Base-by-base conservation (phyloP, 2,888 invertebrate genomes). In the Machimus atricapillus region DNA sequence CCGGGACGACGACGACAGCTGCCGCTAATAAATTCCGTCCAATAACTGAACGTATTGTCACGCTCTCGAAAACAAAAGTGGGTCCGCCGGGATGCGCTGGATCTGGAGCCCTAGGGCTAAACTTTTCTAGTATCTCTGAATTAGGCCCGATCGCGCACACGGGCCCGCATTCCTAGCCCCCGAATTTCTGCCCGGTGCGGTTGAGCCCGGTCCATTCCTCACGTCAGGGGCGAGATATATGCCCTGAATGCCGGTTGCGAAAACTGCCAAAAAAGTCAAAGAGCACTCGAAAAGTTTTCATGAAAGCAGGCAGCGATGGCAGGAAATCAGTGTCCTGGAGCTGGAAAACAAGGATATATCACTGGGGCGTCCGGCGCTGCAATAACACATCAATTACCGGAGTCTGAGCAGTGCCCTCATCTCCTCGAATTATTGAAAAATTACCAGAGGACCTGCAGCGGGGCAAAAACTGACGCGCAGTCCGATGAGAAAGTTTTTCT, bases 311-410 rank as follows among this genome's bases (percentile, higher is more conserved):
- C 34, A 56, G 77, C 77, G 52, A 52, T 77, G 77, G 52, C 85
- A 76, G 58, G 37, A 74, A 87, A 82, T 52, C 66, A 82, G 58
- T 85, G 73, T 56, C 37, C n/a, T 82, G 23, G 9, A 43, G 73
- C n/a, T 73, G 87, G 76, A 87, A 85, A 85, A 85, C 85, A 85
- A 85, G 85, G 85, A 88, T 88, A 87, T 88, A 88, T 88, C 86
- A 88, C 77, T 23, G 52, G 31, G 52, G 46, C 27, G 86, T 86
- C 76, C 77, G 31, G 19, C 31, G 77, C 87, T 86, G 87, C 87
- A 88, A 88, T 87, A 88, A 88, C 88, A 88, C 88, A 88, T 88
- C 88, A 88, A 88, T 88, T 88, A 88, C 87, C 82, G 76, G 74
- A 46, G 27, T 27, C 66, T 23, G 23, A 40, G 83, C 66, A 83